Conservation (phyloP, 2,797 vertebrate genomes). For the Sebastiscus albofasciatus region DNA sequence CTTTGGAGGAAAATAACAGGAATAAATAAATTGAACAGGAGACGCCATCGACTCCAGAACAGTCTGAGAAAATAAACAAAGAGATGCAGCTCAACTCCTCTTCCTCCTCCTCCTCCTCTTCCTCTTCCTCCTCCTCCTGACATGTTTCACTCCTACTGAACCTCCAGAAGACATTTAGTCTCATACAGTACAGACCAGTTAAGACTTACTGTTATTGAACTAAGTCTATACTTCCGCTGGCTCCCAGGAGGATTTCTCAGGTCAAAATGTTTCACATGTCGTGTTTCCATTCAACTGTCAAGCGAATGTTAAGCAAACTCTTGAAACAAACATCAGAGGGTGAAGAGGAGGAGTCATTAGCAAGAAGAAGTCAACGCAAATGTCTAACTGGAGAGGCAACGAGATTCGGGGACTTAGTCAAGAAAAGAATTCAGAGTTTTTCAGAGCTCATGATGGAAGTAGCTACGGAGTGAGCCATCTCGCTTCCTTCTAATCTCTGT, state of each 20-base stretch:
- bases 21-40: constrained; percentile 77
- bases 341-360: too few relatives aligned
- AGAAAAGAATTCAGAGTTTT: fast-evolving
- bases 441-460: too few relatives aligned
- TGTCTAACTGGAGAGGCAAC: too few relatives aligned
- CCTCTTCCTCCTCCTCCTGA: background rate
- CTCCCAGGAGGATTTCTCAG: background rate
- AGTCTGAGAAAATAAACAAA: constrained; percentile 74
- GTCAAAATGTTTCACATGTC: background rate
- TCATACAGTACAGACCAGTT: background rate
- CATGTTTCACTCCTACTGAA: background rate
- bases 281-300: too few relatives aligned
- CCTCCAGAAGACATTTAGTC: background rate
- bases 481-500: too few relatives aligned
- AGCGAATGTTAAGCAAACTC: too few relatives aligned
- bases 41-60: constrained; percentile 64
- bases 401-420: too few relatives aligned
- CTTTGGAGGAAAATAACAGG: constrained; percentile 81
- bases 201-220: background rate
- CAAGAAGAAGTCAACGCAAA: too few relatives aligned
- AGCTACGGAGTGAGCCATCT: too few relatives aligned
- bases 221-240: too few relatives aligned
- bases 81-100: background rate
- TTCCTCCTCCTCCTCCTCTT: background rate
- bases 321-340: too few relatives aligned